Conservation (phyloP, 1,140 invertebrate genomes). For the Triops cancriformis region DNA sequence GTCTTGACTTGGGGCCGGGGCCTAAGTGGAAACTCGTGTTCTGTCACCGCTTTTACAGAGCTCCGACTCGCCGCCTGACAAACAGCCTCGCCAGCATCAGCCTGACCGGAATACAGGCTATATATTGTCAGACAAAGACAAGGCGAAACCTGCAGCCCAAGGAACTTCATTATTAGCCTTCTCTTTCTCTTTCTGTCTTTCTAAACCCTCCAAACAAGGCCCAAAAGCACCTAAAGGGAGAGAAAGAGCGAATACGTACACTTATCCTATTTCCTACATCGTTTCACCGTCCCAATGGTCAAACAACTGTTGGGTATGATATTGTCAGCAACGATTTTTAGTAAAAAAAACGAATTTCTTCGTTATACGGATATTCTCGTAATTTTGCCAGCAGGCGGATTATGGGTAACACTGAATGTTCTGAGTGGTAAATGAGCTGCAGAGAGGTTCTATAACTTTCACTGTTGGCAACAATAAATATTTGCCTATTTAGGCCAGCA, state of each 20-base stretch:
- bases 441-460: too few relatives aligned
- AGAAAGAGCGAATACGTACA: not conserved
- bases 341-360: not conserved
- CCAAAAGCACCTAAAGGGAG: not conserved
- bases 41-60: conserved; percentile 12
- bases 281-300: not conserved
- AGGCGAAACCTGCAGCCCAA: not conserved
- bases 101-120: conserved; percentile 12
- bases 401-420: too few relatives aligned
- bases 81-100: conserved; percentile 12
- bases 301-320: not conserved
- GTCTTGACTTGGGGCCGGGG: conserved; percentile 9
- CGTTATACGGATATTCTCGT: not conserved
- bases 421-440: too few relatives aligned
- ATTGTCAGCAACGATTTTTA: not conserved
- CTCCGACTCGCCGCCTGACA: conserved; percentile 11
- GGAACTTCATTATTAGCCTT: conserved; percentile 8
- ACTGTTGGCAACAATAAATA: too few relatives aligned
- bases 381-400: not conserved
- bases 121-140: conserved; percentile 14
- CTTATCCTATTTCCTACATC: not conserved
- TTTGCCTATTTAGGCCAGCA: too few relatives aligned
- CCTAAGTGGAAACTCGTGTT: conserved; percentile 13
- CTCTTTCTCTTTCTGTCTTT: not conserved
- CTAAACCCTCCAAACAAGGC: not conserved